Evolutionary conservation across 2,113 vertebrate genomes (phyloP), one percentile per base, ranked within the genome.

Genomic region (Hemichromis elongatus): DNA sequence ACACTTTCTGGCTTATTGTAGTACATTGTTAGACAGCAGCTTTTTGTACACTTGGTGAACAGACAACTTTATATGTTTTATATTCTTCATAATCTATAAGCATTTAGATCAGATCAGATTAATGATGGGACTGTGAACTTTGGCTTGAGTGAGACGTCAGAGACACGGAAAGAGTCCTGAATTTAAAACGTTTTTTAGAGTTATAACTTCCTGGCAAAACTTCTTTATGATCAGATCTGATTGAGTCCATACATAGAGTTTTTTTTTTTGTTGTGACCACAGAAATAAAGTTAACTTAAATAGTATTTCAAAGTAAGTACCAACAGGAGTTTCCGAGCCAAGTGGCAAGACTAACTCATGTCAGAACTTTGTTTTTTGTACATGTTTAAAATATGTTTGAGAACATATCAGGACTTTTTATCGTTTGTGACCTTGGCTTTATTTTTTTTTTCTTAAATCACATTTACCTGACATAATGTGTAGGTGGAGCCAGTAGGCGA

Each of bases 381-480:
- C 35, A 6, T 42, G 26, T 68, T 6, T 42, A 42, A 68, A 63
- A 18, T 63, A 63, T 37, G 35, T 16, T 24, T 42, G 37, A 16
- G 21, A 42, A 68, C n/a, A 68, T 0, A 42, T 68, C 37, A 68
- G n/a, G 37, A 68, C 12, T 68, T 26, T 42, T 42, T 2, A 42
- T 42, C 0, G 7, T 68, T 68, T n/a, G 0, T 1, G 2, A 45
- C 13, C 42, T 50, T 50, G 45, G 45, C 14, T 7, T 26, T n/a
- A n/a, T n/a, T n/a, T 16, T 70, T 40, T 42, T 42, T 68, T 42
- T 68, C 37, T 68, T 37, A 70, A 70, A 70, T 26, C 5, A 70
- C 16, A 14, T 45, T 45, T 45, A 68, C 37, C 37, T 68, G 63
- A 68, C 61, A 66, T 14, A 66, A 68, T 45, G 33, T 63, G 59